Base-by-base conservation (phyloP, 1,140 invertebrate genomes). In the Aethina tumida region DNA sequence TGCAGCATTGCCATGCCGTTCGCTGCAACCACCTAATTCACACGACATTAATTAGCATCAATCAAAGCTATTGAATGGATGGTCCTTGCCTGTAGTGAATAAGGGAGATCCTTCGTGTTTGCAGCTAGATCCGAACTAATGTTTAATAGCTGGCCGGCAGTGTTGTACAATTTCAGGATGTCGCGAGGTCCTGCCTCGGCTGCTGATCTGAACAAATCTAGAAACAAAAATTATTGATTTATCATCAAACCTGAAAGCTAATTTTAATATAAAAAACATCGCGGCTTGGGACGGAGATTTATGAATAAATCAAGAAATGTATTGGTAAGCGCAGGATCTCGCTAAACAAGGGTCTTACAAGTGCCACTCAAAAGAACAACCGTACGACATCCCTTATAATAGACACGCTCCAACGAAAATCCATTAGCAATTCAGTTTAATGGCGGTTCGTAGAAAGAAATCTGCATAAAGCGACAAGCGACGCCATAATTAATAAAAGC, bases 81-180 rank as follows among this genome's bases (percentile, higher is more conserved):
- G 71, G 68, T 15, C 65, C 61, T 20, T 43, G 39, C 41, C 35
- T 43, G 28, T 34, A 43, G 29, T 5, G 35, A 38, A 22, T n/a
- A n/a, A n/a, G n/a, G n/a, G n/a, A n/a, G n/a, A n/a, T 71, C 66
- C n/a, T 71, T 64, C 13, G 69, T 70, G 52, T 81, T 81, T 16
- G 68, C 57, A 35, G 66, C 65, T 24, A 81, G 58, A 40, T 68
- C 63, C 6, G 70, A 65, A 22, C 74, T 76, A 52, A 82, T 80
- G 59, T 80, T 79, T 43, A 80, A 53, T 19, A 80, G 64, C 49
- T 74, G 74, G 12, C 72, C 71, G 35, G 72, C 64, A 32, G 61
- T 62, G 47, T 71, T 70, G 46, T 71, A 69, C 52, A 77, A 62
- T 55, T 76, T 76, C 45, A 77, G 60, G 52, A 76, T 75, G 50